Evolutionary conservation across 2,113 vertebrate genomes (phyloP).

Genomic region (Aptenodytes forsteri): DNA sequence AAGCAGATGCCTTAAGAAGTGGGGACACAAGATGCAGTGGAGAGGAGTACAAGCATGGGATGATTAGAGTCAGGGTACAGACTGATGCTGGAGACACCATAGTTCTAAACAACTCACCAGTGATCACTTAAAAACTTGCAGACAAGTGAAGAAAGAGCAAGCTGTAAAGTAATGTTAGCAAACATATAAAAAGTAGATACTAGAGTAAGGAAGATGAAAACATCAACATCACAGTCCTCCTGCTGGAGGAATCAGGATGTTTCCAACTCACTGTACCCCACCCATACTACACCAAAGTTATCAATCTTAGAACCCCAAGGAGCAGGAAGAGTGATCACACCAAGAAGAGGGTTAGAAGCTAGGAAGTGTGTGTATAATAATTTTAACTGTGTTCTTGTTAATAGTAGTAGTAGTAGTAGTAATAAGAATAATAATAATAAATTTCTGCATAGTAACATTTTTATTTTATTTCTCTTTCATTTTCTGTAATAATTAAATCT

Average conservation of each 20-base stretch:
- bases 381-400: neutral
- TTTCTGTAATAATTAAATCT: neutral
- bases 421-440: neutral
- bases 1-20: neutral
- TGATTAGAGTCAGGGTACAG: neutral
- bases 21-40: neutral
- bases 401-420: neutral
- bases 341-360: neutral
- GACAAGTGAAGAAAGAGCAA: neutral
- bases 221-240: neutral
- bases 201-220: neutral
- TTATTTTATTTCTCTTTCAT: neutral
- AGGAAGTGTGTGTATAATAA: neutral
- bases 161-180: neutral
- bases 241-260: neutral
- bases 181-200: neutral
- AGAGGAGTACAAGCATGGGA: neutral
- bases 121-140: neutral
- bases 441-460: neutral
- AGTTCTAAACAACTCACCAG: neutral
- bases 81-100: neutral
- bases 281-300: neutral
- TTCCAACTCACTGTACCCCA: rapidly evolving
- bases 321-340: neutral
- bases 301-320: neutral